These are phyloP conservation scores for Xiphorhynchus erythropygius DNA, from an alignment of 2,797 vertebrate species.

Conservation along the genomic window DNA sequence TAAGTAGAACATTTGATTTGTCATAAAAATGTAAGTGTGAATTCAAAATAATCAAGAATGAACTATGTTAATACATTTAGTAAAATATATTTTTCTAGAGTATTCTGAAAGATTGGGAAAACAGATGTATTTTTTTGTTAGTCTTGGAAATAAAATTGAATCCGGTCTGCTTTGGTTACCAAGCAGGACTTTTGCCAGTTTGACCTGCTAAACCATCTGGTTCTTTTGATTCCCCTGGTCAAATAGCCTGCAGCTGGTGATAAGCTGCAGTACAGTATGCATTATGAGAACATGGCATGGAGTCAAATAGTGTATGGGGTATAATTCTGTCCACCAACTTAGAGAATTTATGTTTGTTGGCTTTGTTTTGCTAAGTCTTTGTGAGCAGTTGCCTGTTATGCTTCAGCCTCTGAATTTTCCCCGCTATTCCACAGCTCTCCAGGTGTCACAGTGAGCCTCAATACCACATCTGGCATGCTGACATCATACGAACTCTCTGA, in stretches of 20 bases:
- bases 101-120: not conserved
- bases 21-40: not conserved
- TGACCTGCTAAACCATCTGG: conserved; percentile 45
- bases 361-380: not conserved
- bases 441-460: conserved; percentile 82
- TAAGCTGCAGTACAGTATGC: conserved; percentile 4
- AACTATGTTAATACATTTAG: not conserved
- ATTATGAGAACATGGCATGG: not conserved
- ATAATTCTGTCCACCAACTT: not conserved
- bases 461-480: conserved; percentile 79
- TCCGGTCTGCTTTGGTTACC: conserved; percentile 7
- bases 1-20: not conserved
- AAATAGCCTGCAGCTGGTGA: conserved; percentile 36
- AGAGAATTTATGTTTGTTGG: not conserved
- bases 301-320: not conserved
- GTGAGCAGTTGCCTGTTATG: not conserved
- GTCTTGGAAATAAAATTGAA: conserved; percentile 33
- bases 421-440: conserved; percentile 74
- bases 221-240: conserved; percentile 45
- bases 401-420: not conserved
- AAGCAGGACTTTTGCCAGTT: conserved; percentile 24
- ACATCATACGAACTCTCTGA: conserved; percentile 81
- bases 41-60: not conserved
- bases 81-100: not conserved
- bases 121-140: not conserved